Base-by-base conservation (phyloP, 2,888 invertebrate species). In the Nomada hirtipes region DNA sequence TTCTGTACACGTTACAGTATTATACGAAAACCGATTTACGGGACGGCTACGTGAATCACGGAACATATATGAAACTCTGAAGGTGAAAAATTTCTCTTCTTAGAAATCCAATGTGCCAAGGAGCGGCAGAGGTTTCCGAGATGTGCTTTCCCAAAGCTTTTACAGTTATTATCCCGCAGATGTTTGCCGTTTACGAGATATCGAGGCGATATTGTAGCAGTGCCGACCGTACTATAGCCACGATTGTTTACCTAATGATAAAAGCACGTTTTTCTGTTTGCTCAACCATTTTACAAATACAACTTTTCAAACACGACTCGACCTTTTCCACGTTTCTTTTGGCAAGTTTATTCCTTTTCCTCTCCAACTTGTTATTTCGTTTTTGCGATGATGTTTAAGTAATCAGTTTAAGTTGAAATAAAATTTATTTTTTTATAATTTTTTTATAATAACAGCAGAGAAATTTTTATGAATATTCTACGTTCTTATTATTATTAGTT, bases 101-200 rank as follows among this genome's bases (percentile, higher is more conserved):
- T 55, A 80, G 82, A 76, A 74, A 84, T 79, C 63, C 67, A 60
- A 55, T 36, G 50, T 70, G 47, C 50, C 50, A 36, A 59, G 57
- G 15, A 70, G 59, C 47, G 57, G 53, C 53, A 55, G 55, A 79
- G 60, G 2, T 77, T 78, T 53, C 52, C 20, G 63, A 73, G 71
- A 80, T 76, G 71, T 68, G 82, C 80, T 80, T 74, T 78, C 26
- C 73, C 74, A 53, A 85, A 90, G 92, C 93, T 93, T 92, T 92
- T 86, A 92, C 89, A 89, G 91, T 93, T 93, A 93, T 93, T 92
- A 92, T 92, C 90, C 89, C 88, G 69, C 84, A 88, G 89, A 91
- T 91, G 90, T 91, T 92, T 90, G 88, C 88, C 88, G 88, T 90
- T 88, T 88, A 85, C 84, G 82, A 89, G 89, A 90, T 90, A 84